These are phyloP conservation scores for Athene noctua DNA, from an alignment of 2,113 vertebrate species.

Conservation along the genomic window DNA sequence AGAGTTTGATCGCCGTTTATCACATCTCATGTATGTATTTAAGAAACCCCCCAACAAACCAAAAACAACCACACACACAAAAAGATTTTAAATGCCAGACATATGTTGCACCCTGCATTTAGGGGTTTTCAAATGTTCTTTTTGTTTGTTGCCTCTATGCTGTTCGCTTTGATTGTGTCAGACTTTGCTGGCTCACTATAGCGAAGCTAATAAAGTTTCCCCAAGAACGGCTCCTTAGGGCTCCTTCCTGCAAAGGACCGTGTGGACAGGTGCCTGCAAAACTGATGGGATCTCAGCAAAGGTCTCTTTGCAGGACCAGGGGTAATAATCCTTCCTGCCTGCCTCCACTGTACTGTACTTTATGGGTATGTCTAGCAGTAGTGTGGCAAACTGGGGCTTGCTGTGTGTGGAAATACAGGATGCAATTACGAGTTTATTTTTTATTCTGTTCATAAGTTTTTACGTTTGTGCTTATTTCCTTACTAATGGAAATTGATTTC, in stretches of 20 bases:
- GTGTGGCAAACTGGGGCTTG: neutral
- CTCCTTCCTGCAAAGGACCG: neutral
- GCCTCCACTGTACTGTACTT: neutral
- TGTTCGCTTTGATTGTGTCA: neutral
- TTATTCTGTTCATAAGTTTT: neutral
- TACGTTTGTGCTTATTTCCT: conserved; percentile 19
- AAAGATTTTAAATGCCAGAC: neutral
- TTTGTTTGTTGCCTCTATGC: neutral
- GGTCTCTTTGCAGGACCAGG: neutral
- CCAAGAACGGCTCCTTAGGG: conserved; percentile 1
- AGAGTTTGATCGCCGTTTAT: neutral
- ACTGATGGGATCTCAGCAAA: neutral
- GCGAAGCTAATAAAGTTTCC: neutral
- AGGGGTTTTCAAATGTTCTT: neutral
- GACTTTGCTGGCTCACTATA: neutral
- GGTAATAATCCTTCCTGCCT: neutral
- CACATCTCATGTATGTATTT: neutral
- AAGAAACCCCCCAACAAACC: neutral
- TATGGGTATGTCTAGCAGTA: neutral
- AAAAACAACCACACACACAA: fast-evolving
- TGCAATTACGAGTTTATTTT: neutral
- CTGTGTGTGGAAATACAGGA: neutral
- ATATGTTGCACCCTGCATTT: neutral
- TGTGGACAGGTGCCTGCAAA: neutral
- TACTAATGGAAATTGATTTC: conserved; percentile 54